Percentiles rank a stretch among this genome's conserved stretches.
Evolutionary conservation across 2,797 vertebrate species (phyloP).

Genomic region (Hybognathus amarus): DNA sequence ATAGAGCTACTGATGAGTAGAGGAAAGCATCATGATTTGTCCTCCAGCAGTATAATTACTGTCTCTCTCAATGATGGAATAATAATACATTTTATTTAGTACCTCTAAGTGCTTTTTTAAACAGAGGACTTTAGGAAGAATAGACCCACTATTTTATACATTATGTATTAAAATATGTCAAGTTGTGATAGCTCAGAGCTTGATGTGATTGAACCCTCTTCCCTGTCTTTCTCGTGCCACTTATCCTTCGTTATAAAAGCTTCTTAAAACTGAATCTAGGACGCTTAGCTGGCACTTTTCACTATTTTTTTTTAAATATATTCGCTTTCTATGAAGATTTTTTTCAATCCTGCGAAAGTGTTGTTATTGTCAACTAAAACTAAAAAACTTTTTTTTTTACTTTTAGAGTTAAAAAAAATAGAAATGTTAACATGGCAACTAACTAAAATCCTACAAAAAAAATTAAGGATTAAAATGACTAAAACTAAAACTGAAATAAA

Average conservation of each 20-base stretch:
- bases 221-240: background rate
- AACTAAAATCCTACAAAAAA: background rate
- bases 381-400: background rate
- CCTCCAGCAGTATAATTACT: conserved; percentile 21
- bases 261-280: conserved; percentile 1
- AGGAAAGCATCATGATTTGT: conserved; percentile 22
- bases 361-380: background rate
- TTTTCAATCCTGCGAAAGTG: background rate
- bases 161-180: conserved; percentile 31
- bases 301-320: background rate
- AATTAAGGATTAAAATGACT: background rate
- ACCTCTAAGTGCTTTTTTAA: conserved; percentile 33
- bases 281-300: background rate
- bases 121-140: conserved; percentile 9
- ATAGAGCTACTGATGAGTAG: conserved; percentile 12
- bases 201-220: conserved; percentile 16
- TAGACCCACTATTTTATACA: conserved; percentile 20
- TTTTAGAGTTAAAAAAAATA: no score
- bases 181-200: background rate
- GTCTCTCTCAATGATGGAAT: conserved; percentile 33
- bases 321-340: background rate
- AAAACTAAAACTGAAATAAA: background rate
- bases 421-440: no score
- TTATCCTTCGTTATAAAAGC: conserved; percentile 1
- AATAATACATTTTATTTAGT: conserved; percentile 37